Percentiles rank a stretch among this genome's conserved stretches.
These are phyloP conservation scores for Idaea biselata DNA, from an alignment of 2,888 invertebrate species.

Conservation along the genomic window DNA sequence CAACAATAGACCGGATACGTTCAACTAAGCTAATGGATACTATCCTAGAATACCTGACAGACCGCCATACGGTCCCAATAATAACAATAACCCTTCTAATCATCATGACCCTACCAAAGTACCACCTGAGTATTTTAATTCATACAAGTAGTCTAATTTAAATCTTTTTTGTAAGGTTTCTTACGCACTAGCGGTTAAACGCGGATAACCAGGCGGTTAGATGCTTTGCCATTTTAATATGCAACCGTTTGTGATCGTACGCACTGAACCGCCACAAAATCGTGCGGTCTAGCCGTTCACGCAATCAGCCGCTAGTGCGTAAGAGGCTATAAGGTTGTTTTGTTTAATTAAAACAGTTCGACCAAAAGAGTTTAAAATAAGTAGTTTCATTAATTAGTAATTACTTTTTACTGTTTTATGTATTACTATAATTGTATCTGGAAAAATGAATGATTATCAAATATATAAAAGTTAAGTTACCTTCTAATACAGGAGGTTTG, in stretches of 20 bases:
- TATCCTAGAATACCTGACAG: slow-evolving; percentile 30
- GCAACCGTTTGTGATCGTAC: no score
- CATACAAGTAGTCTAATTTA: slow-evolving; percentile 22
- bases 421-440: not conserved
- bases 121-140: slow-evolving; percentile 38
- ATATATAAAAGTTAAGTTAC: slow-evolving; percentile 46
- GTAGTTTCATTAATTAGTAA: not conserved
- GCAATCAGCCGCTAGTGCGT: no score
- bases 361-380: not conserved
- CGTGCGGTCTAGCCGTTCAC: no score
- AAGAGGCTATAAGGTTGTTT: no score
- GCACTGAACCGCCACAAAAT: no score
- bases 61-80: slow-evolving; percentile 26
- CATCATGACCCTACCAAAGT: slow-evolving; percentile 39
- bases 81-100: slow-evolving; percentile 27
- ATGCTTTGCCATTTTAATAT: no score
- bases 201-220: no score
- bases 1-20: slow-evolving; percentile 11
- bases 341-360: no score
- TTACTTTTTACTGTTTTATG: not conserved
- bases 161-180: slow-evolving; percentile 11
- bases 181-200: no score
- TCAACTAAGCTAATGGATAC: slow-evolving; percentile 22
- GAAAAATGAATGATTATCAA: not conserved
- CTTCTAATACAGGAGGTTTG: slow-evolving; percentile 84